Evolutionary conservation across 2,888 invertebrate genomes (phyloP).

Genomic region (Cephus nigrinus): DNA sequence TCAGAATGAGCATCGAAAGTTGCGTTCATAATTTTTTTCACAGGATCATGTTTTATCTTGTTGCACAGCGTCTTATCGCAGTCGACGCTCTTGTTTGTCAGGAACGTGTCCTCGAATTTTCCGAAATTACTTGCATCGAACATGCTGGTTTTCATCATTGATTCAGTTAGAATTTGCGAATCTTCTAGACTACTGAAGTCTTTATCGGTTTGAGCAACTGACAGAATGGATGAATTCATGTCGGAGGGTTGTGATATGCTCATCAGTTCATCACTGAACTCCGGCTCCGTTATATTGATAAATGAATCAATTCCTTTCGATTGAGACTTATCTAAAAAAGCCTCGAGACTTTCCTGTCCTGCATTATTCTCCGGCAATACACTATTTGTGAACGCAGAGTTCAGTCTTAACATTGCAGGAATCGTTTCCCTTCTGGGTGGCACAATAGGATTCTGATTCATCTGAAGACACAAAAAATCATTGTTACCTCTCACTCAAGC

Average conservation of each 20-base stretch:
- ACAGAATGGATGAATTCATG: constrained; percentile 48
- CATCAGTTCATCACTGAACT: constrained; percentile 52
- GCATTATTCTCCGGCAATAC: constrained; percentile 21
- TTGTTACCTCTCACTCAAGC: constrained; percentile 18
- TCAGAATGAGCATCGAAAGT: constrained; percentile 3
- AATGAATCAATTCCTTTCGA: constrained; percentile 60
- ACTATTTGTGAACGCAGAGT: constrained; percentile 15
- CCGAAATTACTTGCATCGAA: constrained; percentile 31
- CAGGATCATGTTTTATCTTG: constrained; percentile 1
- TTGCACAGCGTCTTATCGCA: constrained; percentile 7
- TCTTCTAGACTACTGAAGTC: constrained; percentile 37
- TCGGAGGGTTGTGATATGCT: constrained; percentile 57
- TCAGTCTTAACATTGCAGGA: constrained; percentile 51
- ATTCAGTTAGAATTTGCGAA: constrained; percentile 53
- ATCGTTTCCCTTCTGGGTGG: constrained; percentile 32
- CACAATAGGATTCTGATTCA: not conserved
- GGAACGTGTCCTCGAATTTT: constrained; percentile 15
- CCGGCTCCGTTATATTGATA: constrained; percentile 55
- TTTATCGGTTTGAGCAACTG: constrained; percentile 8
- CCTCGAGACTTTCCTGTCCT: constrained; percentile 59
- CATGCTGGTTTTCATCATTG: constrained; percentile 59
- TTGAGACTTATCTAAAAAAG: constrained; percentile 55
- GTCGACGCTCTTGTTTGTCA: constrained; percentile 7
- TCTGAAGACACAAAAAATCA: not conserved
- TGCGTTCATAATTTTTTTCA: constrained; percentile 10